phyloP scores from a whole-genome alignment of 2,797 vertebrate genomes.

The Hippopotamyrus pictus region DNA sequence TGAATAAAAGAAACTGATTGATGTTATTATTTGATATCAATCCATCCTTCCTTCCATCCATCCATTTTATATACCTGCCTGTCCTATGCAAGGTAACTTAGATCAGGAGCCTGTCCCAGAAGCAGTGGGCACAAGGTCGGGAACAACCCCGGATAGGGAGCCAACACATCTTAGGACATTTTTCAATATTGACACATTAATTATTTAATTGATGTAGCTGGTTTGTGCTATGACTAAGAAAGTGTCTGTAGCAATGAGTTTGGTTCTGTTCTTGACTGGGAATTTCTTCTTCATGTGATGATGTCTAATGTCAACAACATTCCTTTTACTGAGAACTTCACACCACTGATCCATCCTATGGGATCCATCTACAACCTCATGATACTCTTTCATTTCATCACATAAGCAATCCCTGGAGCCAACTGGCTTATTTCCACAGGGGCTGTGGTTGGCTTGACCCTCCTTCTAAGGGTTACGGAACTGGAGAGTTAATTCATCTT shows the following conservation, averaged over 20 bases:
- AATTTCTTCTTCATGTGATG: not conserved
- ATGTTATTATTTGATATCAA: not conserved
- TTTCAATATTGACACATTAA: not conserved
- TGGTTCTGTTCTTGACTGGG: not conserved
- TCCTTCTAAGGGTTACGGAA: slow-evolving; percentile 19
- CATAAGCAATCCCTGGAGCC: slow-evolving; percentile 29
- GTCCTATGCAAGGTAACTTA: not conserved
- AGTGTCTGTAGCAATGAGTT: not conserved
- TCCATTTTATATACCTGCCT: not conserved
- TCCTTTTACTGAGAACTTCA: not conserved
- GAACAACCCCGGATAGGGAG: not conserved
- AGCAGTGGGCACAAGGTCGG: not conserved
- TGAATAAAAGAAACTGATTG: not conserved
- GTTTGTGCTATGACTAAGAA: not conserved
- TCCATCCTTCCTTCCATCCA: not conserved
- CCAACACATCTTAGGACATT: not conserved
- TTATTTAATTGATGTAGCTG: not conserved
- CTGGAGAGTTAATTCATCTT: slow-evolving; percentile 6
- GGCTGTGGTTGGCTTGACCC: slow-evolving; percentile 24
- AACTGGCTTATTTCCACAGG: slow-evolving; percentile 25
- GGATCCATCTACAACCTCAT: slow-evolving; percentile 27
- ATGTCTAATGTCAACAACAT: slow-evolving; percentile 11
- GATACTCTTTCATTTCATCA: slow-evolving; percentile 33
- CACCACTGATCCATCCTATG: not conserved
- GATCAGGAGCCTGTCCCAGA: not conserved